Percentiles rank a stretch among this genome's conserved stretches.
These are phyloP conservation scores for Macropis europaea DNA, from an alignment of 2,888 invertebrate species.

Conservation along the genomic window DNA sequence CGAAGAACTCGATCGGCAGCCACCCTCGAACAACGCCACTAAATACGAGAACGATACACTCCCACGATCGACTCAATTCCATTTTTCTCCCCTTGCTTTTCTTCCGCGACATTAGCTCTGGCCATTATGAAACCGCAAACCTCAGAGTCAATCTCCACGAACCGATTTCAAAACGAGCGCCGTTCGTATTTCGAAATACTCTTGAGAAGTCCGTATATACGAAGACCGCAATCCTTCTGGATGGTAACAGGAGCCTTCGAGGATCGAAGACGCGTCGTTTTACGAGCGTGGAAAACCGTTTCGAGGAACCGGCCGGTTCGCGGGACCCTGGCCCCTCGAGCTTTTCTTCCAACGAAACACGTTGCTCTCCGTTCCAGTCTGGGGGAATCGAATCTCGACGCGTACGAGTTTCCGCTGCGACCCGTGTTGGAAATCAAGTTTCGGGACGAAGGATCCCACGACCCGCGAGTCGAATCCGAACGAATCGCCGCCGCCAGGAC, in stretches of 20 bases:
- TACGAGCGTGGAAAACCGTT: slow-evolving; percentile 35
- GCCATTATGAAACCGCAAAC: slow-evolving; percentile 40
- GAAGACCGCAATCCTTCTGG: slow-evolving; percentile 2
- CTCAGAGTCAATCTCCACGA: too few species aligned
- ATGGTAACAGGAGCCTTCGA: slow-evolving; percentile 1
- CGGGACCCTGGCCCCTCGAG: slow-evolving; percentile 57
- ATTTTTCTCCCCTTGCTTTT: slow-evolving; percentile 44
- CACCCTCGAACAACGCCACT: slow-evolving; percentile 51
- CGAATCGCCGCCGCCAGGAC: slow-evolving; percentile 51
- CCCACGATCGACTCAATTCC: slow-evolving; percentile 60
- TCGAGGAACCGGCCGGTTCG: slow-evolving; percentile 62
- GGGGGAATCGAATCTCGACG: slow-evolving; percentile 41
- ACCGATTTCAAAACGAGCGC: too few species aligned
- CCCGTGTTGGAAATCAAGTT: slow-evolving; percentile 67
- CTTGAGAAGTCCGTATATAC: too few species aligned
- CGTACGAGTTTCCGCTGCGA: slow-evolving; percentile 64
- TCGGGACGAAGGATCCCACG: slow-evolving; percentile 58
- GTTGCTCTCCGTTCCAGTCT: slow-evolving; percentile 67
- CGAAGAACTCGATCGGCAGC: slow-evolving; percentile 21
- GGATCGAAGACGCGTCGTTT: slow-evolving; percentile 25
- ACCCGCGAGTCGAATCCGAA: slow-evolving; percentile 26
- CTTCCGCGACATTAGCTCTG: slow-evolving; percentile 63
- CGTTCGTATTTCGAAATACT: too few species aligned
- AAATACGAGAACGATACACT: slow-evolving; percentile 69
- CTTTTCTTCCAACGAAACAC: slow-evolving; percentile 71